Percentiles rank a stretch among this genome's conserved stretches.
phyloP scores from a whole-genome alignment of 1,140 invertebrate genomes.

The Aphelenchoides fujianensis region DNA sequence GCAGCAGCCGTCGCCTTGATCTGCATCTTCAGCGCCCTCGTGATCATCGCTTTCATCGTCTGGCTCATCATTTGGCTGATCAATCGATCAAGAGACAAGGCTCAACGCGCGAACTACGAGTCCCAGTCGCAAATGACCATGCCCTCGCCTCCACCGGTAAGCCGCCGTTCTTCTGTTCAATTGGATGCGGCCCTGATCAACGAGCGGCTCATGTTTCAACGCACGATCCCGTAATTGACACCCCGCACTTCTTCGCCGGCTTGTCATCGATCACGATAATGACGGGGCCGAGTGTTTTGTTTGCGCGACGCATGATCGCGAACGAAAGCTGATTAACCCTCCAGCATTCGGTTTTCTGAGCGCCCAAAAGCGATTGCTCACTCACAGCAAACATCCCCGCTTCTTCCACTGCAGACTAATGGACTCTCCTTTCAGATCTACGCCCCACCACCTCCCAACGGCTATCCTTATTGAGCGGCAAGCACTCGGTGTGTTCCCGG shows the following conservation, averaged over 20 bases:
- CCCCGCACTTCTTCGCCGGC: too few relatives aligned
- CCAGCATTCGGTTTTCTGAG: neutral
- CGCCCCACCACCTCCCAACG: neutral
- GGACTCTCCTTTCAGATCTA: neutral
- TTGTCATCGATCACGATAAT: too few relatives aligned
- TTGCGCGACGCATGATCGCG: neutral
- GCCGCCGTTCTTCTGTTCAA: too few relatives aligned
- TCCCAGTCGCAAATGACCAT: neutral
- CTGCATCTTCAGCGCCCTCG: slow-evolving; percentile 26
- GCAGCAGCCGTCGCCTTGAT: slow-evolving; percentile 30
- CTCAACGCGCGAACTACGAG: slow-evolving; percentile 22
- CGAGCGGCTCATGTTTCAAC: too few relatives aligned
- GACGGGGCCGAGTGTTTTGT: too few relatives aligned
- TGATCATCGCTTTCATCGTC: slow-evolving; percentile 27
- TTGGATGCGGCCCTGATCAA: too few relatives aligned
- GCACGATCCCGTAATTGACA: too few relatives aligned
- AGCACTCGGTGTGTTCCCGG: too few relatives aligned
- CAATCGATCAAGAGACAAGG: slow-evolving; percentile 28
- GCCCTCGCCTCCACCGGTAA: neutral
- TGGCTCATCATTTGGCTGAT: slow-evolving; percentile 35
- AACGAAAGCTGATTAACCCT: neutral
- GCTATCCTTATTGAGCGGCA: slow-evolving; percentile 2
- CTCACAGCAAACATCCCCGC: too few relatives aligned
- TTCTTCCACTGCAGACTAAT: too few relatives aligned
- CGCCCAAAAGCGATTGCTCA: neutral